Percentiles rank a stretch among this genome's conserved stretches.
Conservation (phyloP, 1,140 invertebrate genomes). For the Penaeus chinensis region DNA sequence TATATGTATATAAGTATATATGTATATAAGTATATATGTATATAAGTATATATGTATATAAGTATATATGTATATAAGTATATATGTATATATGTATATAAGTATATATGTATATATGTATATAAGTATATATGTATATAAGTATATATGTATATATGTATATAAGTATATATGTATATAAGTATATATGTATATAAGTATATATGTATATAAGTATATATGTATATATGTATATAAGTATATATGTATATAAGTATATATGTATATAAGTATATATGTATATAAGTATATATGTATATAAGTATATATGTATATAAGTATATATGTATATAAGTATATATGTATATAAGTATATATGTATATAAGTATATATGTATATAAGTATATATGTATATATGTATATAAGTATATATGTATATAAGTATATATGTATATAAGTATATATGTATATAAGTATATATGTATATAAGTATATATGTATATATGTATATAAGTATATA, state of each 20-base stretch:
- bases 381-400: constrained; percentile 12
- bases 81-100: too few relatives aligned
- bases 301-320: too few relatives aligned
- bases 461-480: too few relatives aligned
- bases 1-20: too few relatives aligned
- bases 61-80: too few relatives aligned
- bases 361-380: not conserved
- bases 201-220: not conserved
- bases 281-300: too few relatives aligned
- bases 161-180: not conserved
- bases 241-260: constrained; percentile 17
- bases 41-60: too few relatives aligned
- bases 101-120: too few relatives aligned
- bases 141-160: not conserved
- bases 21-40: too few relatives aligned
- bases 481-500: too few relatives aligned
- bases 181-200: not conserved
- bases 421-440: not conserved
- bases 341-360: not conserved
- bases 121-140: too few relatives aligned
- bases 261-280: not conserved
- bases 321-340: too few relatives aligned
- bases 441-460: constrained; percentile 14
- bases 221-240: constrained; percentile 19
- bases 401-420: constrained; percentile 11